These are phyloP conservation scores for Rhinopithecus roxellana DNA, from an alignment of 2,113 vertebrate species.

Conservation along the genomic window DNA sequence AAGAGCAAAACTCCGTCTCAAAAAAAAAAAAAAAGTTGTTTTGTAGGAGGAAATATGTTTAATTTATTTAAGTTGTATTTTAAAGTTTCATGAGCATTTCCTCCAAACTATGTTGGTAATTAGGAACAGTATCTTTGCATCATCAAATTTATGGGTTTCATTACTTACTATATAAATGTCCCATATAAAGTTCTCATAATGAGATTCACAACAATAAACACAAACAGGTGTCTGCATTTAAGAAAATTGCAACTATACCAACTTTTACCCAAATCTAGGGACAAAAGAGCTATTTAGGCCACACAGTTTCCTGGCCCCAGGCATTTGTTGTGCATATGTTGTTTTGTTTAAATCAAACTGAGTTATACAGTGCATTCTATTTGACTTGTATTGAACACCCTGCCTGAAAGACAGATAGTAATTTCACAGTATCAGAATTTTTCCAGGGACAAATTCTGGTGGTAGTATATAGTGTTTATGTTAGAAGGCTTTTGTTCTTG, in stretches of 20 bases:
- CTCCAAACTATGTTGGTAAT: neutral
- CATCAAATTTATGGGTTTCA: neutral
- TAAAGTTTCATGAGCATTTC: neutral
- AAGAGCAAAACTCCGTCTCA: too few relatives aligned
- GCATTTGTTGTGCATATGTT: neutral
- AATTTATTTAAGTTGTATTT: slow-evolving; percentile 13
- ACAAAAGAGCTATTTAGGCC: neutral
- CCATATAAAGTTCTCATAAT: neutral
- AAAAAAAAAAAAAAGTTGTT: neutral
- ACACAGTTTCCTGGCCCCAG: neutral
- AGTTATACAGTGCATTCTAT: neutral
- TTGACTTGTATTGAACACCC: neutral
- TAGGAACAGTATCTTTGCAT: neutral
- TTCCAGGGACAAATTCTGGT: neutral
- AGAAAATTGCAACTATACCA: neutral
- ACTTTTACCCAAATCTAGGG: neutral
- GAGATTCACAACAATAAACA: slow-evolving; percentile 24
- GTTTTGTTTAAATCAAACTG: slow-evolving; percentile 47
- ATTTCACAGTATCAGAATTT: neutral
- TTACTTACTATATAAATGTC: neutral
- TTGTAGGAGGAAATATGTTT: neutral
- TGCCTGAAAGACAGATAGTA: neutral
- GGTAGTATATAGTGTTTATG: neutral
- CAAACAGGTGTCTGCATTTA: slow-evolving; percentile 46
- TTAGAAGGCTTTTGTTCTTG: neutral